Conservation (phyloP, 2,797 vertebrate genomes). For the Smutsia gigantea region DNA sequence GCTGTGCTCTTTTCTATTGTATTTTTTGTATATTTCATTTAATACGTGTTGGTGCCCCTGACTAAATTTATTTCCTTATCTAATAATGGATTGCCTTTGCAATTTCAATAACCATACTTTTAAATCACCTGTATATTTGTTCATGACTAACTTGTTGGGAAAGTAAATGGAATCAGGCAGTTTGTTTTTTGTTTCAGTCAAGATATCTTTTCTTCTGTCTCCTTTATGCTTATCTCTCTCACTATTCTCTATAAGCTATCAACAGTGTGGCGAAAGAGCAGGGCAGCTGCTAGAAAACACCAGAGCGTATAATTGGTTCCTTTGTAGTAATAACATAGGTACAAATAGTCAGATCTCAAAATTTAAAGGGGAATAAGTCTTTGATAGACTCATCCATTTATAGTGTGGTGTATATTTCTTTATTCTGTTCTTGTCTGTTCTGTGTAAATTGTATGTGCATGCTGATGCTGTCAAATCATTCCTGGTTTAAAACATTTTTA, state of each 20-base stretch:
- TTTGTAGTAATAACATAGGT: neutral
- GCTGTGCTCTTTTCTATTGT: neutral
- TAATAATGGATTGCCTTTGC: neutral
- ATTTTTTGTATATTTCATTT: constrained; percentile 8
- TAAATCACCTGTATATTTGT: neutral
- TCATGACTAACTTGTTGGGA: neutral
- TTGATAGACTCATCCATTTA: neutral
- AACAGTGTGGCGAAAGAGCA: neutral
- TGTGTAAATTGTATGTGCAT: neutral
- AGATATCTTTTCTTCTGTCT: neutral
- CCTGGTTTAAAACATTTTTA: constrained; percentile 5
- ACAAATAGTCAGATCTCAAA: neutral
- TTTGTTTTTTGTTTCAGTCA: neutral
- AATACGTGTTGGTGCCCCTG: neutral
- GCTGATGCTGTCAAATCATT: neutral
- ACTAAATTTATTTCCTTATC: neutral
- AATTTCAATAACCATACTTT: neutral
- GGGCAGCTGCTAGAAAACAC: neutral
- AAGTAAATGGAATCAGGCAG: neutral
- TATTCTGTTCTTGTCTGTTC: neutral
- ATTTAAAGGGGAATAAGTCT: neutral
- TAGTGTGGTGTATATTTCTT: neutral
- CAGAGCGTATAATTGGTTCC: neutral
- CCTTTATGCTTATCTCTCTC: neutral
- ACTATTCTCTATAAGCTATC: neutral